phyloP scores from a whole-genome alignment of 2,113 vertebrate genomes.

The Cervus canadensis region DNA sequence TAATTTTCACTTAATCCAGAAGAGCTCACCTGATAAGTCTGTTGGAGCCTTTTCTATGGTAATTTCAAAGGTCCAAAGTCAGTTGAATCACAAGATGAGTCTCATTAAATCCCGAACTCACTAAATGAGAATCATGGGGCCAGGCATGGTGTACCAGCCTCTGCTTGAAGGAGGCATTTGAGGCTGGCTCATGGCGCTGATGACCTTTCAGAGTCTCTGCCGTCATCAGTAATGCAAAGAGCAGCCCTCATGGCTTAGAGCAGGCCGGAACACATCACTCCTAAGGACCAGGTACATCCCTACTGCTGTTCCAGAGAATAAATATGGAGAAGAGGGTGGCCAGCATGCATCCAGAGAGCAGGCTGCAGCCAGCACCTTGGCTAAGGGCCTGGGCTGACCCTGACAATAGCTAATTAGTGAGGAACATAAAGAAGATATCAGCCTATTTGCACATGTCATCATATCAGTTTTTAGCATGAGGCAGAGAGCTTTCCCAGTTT shows the following conservation, averaged over 20 bases:
- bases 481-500: neutral
- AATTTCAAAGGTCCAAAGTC: constrained; percentile 1
- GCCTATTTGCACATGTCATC: neutral
- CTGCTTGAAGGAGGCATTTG: neutral
- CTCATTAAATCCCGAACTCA: neutral
- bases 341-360: neutral
- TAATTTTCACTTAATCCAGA: neutral
- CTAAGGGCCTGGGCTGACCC: neutral
- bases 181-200: neutral
- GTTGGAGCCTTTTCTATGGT: neutral
- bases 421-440: neutral
- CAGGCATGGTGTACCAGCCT: neutral
- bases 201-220: neutral
- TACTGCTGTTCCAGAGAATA: neutral
- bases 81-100: neutral
- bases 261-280: neutral
- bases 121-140: neutral
- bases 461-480: neutral
- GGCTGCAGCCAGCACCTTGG: neutral
- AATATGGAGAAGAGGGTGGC: neutral
- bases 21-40: neutral
- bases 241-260: neutral
- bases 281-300: neutral
- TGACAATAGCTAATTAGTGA: neutral
- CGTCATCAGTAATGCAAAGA: constrained; percentile 47